Evolutionary conservation across 2,113 vertebrate genomes (phyloP), one percentile per base, ranked within the genome.

Genomic region (Willisornis vidua): DNA sequence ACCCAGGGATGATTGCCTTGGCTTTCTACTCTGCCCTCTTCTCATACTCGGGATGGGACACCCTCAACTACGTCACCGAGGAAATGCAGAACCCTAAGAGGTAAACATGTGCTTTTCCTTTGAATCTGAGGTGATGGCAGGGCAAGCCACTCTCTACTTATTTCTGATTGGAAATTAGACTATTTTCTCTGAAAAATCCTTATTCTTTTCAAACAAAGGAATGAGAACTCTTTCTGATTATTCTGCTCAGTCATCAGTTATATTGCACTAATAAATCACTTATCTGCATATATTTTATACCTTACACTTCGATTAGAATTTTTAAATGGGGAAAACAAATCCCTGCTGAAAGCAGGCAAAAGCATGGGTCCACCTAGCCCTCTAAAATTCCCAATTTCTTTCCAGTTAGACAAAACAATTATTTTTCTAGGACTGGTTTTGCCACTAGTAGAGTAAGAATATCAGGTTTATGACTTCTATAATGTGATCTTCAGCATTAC

Each of bases 41-140:
- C 96, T 99, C 99, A 93, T 99, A 98, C 96, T 98, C 98, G 0
- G 98, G 99, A 71, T 99, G 98, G 99, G 98, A 99, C 83, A 99
- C 98, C 0, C 98, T 99, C 89, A 99, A 99, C 97, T 99, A 98
- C 12, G 98, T 99, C 80, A 99, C 99, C 0, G 98, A 99, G 93
- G 98, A 99, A 95, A 99, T 99, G 94, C 80, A 98, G 97, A 98
- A 99, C 70, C 98, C 98, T 7, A 75, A 99, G 74, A 98, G 98
- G 98, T 99, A 95, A 81, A 63, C 3, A 4, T 1, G 1, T 52
- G 45, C 22, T 86, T 58, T 91, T 70, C 35, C 46, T 43, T 66
- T 55, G 57, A 35, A 74, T 33, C 1, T 1, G 37, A 87, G 46
- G 14, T 22, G 14, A 45, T 31, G 33, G 39, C n/a, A 85, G 37